A percentile compares a stretch with the other conserved stretches of the same genome.
Conservation (phyloP, 2,888 invertebrate genomes). For the Acholoe squamosa region DNA sequence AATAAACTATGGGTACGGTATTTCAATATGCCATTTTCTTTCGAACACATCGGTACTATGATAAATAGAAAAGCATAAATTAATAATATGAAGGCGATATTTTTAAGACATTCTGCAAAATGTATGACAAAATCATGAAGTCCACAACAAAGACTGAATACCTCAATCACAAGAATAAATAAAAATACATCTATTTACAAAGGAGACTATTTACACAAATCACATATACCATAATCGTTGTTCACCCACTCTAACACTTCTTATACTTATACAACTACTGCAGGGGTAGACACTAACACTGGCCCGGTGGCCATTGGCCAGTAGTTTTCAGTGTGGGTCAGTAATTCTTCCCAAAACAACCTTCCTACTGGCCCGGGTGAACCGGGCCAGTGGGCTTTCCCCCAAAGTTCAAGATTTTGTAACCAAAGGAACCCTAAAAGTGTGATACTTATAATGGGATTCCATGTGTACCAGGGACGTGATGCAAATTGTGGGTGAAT, state of each 20-base stretch:
- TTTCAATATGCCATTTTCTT: background rate
- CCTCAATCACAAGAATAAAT: background rate
- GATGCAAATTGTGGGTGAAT: no score
- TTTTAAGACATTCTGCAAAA: background rate
- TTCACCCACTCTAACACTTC: background rate
- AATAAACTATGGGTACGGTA: background rate
- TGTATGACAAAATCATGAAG: background rate
- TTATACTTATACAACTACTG: background rate
- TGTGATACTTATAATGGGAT: no score
- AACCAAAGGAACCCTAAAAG: background rate
- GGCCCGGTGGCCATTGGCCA: no score
- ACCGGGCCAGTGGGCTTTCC: background rate
- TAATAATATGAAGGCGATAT: background rate
- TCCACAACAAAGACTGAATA: background rate
- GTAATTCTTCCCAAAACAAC: no score
- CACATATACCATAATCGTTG: background rate
- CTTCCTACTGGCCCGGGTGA: background rate
- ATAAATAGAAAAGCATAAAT: background rate
- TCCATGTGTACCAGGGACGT: no score
- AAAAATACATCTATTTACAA: constrained; percentile 23
- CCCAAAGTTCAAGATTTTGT: background rate
- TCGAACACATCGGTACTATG: background rate
- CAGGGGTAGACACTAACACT: no score
- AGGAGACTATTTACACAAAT: background rate
- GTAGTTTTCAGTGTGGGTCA: no score